These are phyloP conservation scores for Eleginops maclovinus DNA, from an alignment of 2,113 vertebrate genomes.

Conservation along the genomic window DNA sequence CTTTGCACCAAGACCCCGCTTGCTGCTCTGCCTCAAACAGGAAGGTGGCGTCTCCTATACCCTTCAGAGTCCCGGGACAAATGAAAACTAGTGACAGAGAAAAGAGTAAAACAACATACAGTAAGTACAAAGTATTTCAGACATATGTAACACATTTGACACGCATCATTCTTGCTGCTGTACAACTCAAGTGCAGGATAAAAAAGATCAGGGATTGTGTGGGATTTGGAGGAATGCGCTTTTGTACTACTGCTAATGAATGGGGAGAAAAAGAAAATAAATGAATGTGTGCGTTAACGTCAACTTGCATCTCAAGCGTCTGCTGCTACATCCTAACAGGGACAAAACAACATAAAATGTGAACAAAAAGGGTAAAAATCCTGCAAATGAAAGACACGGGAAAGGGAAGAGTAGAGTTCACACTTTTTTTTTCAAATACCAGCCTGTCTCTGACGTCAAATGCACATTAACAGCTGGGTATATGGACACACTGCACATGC, in stretches of 20 bases:
- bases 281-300: conserved; percentile 54
- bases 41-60: conserved; percentile 93
- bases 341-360: conserved; percentile 59
- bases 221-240: conserved; percentile 64
- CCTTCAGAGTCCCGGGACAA: conserved; percentile 98
- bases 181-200: conserved; percentile 54
- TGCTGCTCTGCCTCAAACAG: conserved; percentile 97
- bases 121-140: conserved; percentile 37
- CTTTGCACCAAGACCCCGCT: conserved; percentile 98
- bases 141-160: conserved; percentile 18
- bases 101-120: conserved; percentile 57
- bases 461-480: conserved; percentile 61
- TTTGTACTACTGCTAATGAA: conserved; percentile 56
- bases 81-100: conserved; percentile 95
- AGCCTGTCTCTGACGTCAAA: conserved; percentile 59
- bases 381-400: conserved; percentile 75
- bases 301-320: conserved; percentile 72
- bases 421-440: conserved; percentile 40
- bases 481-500: conserved; percentile 79
- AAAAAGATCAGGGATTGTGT: conserved; percentile 68
- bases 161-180: conserved; percentile 64
- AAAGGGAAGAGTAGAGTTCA: conserved; percentile 58
- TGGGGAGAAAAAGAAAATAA: conserved; percentile 35
- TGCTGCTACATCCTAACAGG: conserved; percentile 73
- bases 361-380: conserved; percentile 71